These are phyloP conservation scores for Cettia cetti DNA, from an alignment of 2,113 vertebrate genomes.

Conservation along the genomic window DNA sequence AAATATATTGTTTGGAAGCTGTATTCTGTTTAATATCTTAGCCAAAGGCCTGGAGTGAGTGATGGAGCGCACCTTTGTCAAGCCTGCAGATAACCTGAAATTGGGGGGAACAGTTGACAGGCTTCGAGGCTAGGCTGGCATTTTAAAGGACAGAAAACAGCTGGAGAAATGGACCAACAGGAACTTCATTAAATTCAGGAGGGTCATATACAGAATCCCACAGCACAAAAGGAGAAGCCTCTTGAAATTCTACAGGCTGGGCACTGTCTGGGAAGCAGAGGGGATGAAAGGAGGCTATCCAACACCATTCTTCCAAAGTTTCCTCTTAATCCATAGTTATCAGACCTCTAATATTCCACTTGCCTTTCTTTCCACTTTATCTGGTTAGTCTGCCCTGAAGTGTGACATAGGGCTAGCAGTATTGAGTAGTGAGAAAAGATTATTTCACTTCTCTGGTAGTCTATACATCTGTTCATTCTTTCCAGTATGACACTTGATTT, in stretches of 20 bases:
- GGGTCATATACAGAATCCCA: neutral
- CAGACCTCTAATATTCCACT: neutral
- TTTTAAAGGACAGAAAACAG: neutral
- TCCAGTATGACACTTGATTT: neutral
- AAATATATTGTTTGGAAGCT: neutral
- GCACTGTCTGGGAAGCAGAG: neutral
- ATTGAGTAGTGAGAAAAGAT: neutral
- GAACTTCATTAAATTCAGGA: neutral
- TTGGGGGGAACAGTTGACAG: rapidly evolving
- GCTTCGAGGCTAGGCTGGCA: neutral
- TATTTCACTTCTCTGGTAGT: slow-evolving; percentile 6
- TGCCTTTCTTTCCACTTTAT: neutral
- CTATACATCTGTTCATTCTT: neutral
- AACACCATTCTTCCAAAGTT: neutral
- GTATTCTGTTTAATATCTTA: neutral
- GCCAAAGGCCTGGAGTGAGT: neutral
- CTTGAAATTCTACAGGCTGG: neutral
- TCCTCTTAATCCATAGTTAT: neutral
- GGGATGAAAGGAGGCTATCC: neutral
- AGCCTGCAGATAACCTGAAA: neutral
- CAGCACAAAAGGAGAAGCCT: neutral
- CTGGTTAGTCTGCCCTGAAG: neutral
- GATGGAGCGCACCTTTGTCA: neutral
- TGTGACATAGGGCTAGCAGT: neutral
- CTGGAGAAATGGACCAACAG: neutral